Percentiles rank a stretch among this genome's conserved stretches.
Conservation (phyloP, 2,113 vertebrate genomes). For the Lathamus discolor region DNA sequence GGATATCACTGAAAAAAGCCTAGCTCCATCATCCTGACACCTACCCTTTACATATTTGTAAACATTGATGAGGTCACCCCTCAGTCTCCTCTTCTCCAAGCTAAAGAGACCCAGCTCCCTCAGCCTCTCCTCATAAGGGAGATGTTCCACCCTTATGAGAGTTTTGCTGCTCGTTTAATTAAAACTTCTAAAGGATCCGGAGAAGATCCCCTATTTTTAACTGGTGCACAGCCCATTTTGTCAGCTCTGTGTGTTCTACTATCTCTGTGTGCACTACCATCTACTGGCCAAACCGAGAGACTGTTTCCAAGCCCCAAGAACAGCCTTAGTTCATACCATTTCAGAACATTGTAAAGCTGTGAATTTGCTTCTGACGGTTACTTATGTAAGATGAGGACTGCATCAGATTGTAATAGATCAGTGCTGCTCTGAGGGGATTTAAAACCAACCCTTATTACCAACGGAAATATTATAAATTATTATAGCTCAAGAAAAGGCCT, state of each 20-base stretch:
- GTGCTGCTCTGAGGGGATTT: not conserved
- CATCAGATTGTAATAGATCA: not conserved
- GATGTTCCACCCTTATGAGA: too few species aligned
- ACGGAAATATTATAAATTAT: not conserved
- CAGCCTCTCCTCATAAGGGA: too few species aligned
- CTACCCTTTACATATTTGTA: too few species aligned
- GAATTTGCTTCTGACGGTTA: not conserved
- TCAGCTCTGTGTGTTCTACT: not conserved
- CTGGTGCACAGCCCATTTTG: not conserved
- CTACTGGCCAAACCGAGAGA: conserved; percentile 19
- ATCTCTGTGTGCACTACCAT: too few species aligned
- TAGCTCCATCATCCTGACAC: too few species aligned
- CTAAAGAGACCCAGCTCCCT: too few species aligned
- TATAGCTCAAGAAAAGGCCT: not conserved
- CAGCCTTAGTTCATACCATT: too few species aligned
- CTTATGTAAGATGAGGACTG: not conserved
- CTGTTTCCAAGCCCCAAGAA: not conserved
- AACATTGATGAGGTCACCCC: too few species aligned
- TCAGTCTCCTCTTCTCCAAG: too few species aligned
- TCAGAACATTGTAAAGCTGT: fast-evolving
- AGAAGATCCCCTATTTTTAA: not conserved
- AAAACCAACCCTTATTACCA: not conserved
- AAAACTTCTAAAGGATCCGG: not conserved
- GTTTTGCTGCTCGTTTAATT: not conserved
- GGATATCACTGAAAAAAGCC: too few species aligned